phyloP scores from a whole-genome alignment of 2,888 invertebrate genomes.

The Tachystola acroxantha region DNA sequence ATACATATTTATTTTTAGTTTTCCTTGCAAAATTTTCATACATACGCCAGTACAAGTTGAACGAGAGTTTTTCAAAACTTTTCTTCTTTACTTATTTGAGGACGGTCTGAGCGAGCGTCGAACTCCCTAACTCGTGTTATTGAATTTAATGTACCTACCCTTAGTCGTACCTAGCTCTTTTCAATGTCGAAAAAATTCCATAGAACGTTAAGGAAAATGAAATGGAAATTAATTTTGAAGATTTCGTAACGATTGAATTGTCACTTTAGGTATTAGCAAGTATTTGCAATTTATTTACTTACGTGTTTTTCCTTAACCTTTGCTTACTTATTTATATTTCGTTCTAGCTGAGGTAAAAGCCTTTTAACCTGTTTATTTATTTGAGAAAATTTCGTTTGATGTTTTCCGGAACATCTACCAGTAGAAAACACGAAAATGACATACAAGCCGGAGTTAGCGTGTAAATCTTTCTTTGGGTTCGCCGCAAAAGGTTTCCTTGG shows the following conservation, averaged over 20 bases:
- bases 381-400: conserved; percentile 29
- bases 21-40: conserved; percentile 49
- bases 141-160: conserved; percentile 73
- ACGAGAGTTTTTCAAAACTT: conserved; percentile 64
- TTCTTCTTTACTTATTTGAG: conserved; percentile 74
- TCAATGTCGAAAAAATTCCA: conserved; percentile 55
- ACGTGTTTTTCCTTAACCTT: conserved; percentile 5
- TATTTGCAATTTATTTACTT: no score
- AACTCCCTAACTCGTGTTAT: conserved; percentile 76
- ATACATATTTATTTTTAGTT: conserved; percentile 42
- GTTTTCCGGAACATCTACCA: conserved; percentile 16
- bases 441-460: conserved; percentile 35
- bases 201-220: no score
- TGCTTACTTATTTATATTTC: conserved; percentile 7
- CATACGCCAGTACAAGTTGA: conserved; percentile 64
- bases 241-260: no score
- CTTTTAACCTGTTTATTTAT: conserved; percentile 18
- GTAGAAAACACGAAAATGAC: conserved; percentile 37
- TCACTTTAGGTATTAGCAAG: no score
- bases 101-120: conserved; percentile 73
- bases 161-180: conserved; percentile 50
- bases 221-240: no score
- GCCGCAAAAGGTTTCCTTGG: conserved; percentile 55
- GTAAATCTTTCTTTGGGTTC: conserved; percentile 53
- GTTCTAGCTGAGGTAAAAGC: conserved; percentile 7